Conservation (phyloP, 2,888 invertebrate species). For the Uropetala carovei region DNA sequence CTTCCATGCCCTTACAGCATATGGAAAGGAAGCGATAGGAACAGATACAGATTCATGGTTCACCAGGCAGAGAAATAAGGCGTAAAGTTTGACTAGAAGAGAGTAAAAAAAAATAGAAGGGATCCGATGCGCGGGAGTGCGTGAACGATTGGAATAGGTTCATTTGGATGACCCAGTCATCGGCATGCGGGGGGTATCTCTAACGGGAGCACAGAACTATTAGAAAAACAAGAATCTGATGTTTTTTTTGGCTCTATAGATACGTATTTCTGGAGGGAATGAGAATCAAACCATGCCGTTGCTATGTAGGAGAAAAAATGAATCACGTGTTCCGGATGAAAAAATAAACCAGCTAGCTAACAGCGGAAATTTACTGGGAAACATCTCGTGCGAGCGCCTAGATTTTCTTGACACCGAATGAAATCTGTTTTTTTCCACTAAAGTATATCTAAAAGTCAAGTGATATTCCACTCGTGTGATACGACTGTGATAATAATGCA, state of each 20-base stretch:
- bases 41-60: not conserved
- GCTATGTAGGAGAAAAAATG: conserved; percentile 8
- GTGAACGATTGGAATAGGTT: not conserved
- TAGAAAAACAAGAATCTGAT: not conserved
- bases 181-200: not conserved
- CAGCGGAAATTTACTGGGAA: conserved; percentile 3
- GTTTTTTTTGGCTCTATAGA: not conserved
- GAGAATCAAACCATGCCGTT: not conserved
- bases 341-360: not conserved
- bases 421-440: too few species aligned
- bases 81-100: not conserved
- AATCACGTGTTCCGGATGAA: not conserved
- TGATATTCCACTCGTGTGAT: too few species aligned
- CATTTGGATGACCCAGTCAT: not conserved
- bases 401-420: not conserved
- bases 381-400: not conserved
- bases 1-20: conserved; percentile 7
- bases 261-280: not conserved
- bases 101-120: too few species aligned
- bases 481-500: too few species aligned
- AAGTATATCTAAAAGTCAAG: too few species aligned
- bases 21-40: not conserved
- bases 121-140: not conserved
- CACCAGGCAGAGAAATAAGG: not conserved
- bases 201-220: not conserved